A percentile compares a stretch with the other conserved stretches of the same genome.
phyloP scores from a whole-genome alignment of 2,888 invertebrate species.

The Craniophora ligustri region DNA sequence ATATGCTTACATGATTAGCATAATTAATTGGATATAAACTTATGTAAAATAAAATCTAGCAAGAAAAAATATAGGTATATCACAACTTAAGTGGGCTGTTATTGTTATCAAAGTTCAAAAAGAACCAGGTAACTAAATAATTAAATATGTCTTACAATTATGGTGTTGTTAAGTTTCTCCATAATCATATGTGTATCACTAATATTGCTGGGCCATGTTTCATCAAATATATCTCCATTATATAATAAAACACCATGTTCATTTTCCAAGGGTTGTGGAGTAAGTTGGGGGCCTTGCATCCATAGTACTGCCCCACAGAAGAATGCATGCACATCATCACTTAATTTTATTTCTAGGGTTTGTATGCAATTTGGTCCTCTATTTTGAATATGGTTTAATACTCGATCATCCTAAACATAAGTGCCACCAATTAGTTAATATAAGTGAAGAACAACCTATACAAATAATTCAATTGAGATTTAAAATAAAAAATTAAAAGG shows the following conservation, averaged over 20 bases:
- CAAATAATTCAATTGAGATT: too few species aligned
- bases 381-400: constrained; percentile 78
- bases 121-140: too few species aligned
- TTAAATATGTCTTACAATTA: too few species aligned
- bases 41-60: neutral
- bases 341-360: constrained; percentile 58
- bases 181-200: constrained; percentile 89
- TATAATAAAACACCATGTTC: constrained; percentile 92
- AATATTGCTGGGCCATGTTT: constrained; percentile 64
- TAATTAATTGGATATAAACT: too few species aligned
- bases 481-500: constrained; percentile 17
- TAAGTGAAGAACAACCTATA: too few species aligned
- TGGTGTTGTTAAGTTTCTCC: constrained; percentile 64
- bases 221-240: constrained; percentile 96
- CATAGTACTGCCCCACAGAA: constrained; percentile 92
- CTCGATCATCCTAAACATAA: constrained; percentile 67
- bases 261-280: constrained; percentile 91
- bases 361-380: constrained; percentile 88
- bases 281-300: constrained; percentile 92
- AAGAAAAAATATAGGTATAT: neutral
- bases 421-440: constrained; percentile 14
- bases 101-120: too few species aligned
- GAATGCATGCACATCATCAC: constrained; percentile 59
- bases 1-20: constrained; percentile 6
- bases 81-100: too few species aligned